Base-by-base conservation (phyloP, 2,797 vertebrate species). In the Diceros bicornis region DNA sequence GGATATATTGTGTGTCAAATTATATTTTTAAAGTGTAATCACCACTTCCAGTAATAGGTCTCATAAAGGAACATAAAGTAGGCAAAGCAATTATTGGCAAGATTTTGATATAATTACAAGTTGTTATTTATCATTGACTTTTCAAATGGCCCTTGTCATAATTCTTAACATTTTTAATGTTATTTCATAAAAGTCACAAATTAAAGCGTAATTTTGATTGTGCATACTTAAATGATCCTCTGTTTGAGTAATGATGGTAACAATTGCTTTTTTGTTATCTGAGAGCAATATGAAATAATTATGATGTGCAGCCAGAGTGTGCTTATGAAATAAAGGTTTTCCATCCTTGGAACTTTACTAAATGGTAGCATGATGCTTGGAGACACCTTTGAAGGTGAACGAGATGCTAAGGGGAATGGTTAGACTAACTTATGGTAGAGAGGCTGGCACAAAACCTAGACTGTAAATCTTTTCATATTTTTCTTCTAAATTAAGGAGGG, bases 1-100 rank as follows among this genome's bases (percentile, higher is more conserved):
- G 16, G 12, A n/a, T 34, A 47, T 77, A 84, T 10, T 71, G 6
- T 74, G 14, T 68, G 20, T 86, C 62, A 61, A 93, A 93, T 86
- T 88, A 52, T 77, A 62, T 59, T 96, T 91, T 88, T 11, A 91
- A 97, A 95, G 92, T 94, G 71, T 32, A 84, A 74, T 87, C 29
- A 92, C 44, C 68, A 68, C 18, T 78, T 89, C 4, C 32, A 71
- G 55, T 68, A 96, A 77, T 87, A 52, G n/a, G 13, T 52, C 18
- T 82, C 34, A 77, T 34, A 79, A 95, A 91, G 44, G 12, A 89
- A 82, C 32, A 82, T 37, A 34, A 72, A 91, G 37, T 21, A 89
- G 37, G 14, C 32, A 95, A 93, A 96, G 11, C 27, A 94, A 75
- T 77, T 85, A 68, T 59, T 94, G 14, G 20, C 37, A 95, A 78